Percentiles rank a stretch among this genome's conserved stretches.
Conservation (phyloP, 1,140 invertebrate species). For the Zelostemma sp. region DNA sequence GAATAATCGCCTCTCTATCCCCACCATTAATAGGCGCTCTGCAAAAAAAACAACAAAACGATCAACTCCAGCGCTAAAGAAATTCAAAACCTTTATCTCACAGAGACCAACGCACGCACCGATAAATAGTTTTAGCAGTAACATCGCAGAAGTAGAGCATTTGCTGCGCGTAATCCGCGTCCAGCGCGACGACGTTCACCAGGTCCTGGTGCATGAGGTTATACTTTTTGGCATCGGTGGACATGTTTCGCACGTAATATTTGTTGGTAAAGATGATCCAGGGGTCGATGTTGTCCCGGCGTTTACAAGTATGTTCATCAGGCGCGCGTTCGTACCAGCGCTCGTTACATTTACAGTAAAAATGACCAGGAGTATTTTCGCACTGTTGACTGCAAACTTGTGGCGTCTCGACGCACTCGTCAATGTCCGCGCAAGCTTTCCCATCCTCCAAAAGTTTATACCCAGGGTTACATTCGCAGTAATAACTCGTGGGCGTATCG, state of each 20-base stretch:
- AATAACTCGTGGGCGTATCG: conserved; percentile 91
- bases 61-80: conserved; percentile 54
- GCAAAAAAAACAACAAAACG: conserved; percentile 34
- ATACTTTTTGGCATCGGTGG: conserved; percentile 87
- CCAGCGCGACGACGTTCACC: conserved; percentile 95
- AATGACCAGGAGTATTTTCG: conserved; percentile 94
- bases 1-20: conserved; percentile 85
- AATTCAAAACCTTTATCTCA: not conserved
- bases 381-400: conserved; percentile 96
- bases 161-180: conserved; percentile 89
- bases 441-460: conserved; percentile 88
- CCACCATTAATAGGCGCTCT: conserved; percentile 65
- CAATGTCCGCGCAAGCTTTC: conserved; percentile 92
- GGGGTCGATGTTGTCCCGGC: conserved; percentile 84
- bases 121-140: conserved; percentile 91
- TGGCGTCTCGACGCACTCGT: conserved; percentile 92
- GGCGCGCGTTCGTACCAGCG: conserved; percentile 89
- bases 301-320: conserved; percentile 92
- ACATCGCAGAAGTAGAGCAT: conserved; percentile 96
- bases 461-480: conserved; percentile 95
- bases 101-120: conserved; percentile 56
- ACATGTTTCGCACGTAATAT: conserved; percentile 97
- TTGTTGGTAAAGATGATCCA: conserved; percentile 98
- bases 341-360: conserved; percentile 96
- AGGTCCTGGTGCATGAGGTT: conserved; percentile 94